Conservation (phyloP, 2,113 vertebrate species). For the Aegotheles bennettii region DNA sequence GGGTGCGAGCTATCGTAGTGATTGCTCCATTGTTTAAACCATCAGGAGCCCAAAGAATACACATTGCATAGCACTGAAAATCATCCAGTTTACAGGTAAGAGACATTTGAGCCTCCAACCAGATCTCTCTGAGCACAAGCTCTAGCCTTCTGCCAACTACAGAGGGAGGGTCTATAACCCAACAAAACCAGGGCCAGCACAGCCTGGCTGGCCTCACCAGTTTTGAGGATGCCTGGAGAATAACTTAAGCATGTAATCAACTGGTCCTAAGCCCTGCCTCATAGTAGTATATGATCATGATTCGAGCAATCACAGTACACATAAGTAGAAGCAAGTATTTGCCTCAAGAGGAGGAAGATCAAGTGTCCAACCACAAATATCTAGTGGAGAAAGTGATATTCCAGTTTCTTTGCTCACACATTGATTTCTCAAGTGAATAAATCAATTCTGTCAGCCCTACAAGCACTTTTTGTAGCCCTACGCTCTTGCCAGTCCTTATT, state of each 20-base stretch:
- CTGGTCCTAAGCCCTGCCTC: neutral
- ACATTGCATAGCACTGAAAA: neutral
- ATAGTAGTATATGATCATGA: accelerated
- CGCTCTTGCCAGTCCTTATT: neutral
- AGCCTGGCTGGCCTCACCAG: neutral
- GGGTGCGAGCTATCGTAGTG: neutral
- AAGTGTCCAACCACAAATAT: neutral
- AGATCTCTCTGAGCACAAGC: accelerated
- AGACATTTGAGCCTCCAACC: neutral
- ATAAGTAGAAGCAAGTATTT: neutral
- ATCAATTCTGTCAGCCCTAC: neutral
- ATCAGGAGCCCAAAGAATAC: neutral
- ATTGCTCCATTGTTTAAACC: neutral
- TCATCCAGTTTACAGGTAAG: neutral
- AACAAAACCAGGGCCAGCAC: neutral
- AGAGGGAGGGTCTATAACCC: neutral
- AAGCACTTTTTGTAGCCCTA: neutral
- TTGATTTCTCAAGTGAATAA: neutral
- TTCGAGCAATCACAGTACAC: accelerated
- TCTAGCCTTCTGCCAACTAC: neutral
- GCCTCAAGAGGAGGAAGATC: neutral
- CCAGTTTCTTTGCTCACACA: neutral
- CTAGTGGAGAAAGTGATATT: neutral
- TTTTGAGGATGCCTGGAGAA: neutral
- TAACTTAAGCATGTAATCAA: accelerated